Base-by-base conservation (phyloP, 2,113 vertebrate genomes). In the Alethe diademata region DNA sequence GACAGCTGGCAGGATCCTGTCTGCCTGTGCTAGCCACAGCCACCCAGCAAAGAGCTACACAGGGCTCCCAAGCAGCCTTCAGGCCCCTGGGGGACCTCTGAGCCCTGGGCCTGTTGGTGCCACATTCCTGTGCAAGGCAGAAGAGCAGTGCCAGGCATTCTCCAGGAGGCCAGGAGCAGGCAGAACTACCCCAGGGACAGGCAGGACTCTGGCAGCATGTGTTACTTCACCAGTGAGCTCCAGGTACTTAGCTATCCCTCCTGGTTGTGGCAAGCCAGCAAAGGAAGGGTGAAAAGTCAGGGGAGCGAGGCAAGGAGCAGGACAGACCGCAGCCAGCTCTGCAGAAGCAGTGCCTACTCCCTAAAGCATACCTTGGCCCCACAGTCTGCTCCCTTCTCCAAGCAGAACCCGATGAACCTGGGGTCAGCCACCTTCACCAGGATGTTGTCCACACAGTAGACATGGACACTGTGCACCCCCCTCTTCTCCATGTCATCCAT, bases 381-480 rank as follows among this genome's bases (percentile, higher is more conserved):
- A 31, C 99, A 99, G 88, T 99, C 99, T 0, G 99, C 99, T 97
- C 98, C 98, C 81, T 99, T 99, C 96, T 98, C 97, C 92, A 99
- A 94, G 96, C 99, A 99, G 97, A 99, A 99, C 11, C 99, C 99
- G 12, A 99, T 97, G 96, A 99, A 99, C 38, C 98, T 93, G 5
- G 99, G 99, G 92, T 99, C 99, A 3, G 99, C 99, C 88, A 99
- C 99, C 95, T 99, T 99, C 72, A 99, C 99, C 92, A 99, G 96
- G 94, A 99, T 99, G 97, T 99, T 99, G 95, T 99, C 99, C 25
- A 99, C 99, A 2, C 99, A 99, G 79, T 99, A 99, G 75, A 99
- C 98, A 0, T 99, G 99, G 83, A 99, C 97, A 24, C 95, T 98
- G 35, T 96, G 96, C 56, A 99, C 96, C 2, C 99, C 98, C 45